Conservation (phyloP, 2,797 vertebrate genomes). For the Myiothlypis chrysogaster region DNA sequence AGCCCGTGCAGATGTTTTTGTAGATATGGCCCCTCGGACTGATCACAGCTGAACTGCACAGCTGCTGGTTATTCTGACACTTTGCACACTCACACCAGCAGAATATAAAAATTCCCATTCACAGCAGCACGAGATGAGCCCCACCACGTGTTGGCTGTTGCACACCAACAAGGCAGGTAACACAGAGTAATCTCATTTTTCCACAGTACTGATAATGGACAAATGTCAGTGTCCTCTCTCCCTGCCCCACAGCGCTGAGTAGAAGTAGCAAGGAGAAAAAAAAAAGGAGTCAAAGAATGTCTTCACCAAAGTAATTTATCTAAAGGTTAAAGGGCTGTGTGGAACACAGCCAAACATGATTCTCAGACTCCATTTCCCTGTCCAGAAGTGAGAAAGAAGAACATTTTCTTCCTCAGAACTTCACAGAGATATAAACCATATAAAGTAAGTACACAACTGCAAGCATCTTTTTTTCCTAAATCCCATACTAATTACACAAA, state of each 20-base stretch:
- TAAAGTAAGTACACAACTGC: neutral
- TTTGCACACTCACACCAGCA: neutral
- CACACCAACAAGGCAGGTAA: neutral
- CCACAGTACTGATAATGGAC: neutral
- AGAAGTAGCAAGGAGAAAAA: neutral
- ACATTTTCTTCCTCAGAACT: neutral
- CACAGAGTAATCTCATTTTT: neutral
- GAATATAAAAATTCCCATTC: neutral
- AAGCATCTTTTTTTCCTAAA: neutral
- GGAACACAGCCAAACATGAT: neutral
- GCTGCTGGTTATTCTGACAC: neutral
- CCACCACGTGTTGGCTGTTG: neutral
- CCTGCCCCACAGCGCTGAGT: accelerated
- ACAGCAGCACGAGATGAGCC: neutral
- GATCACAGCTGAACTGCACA: accelerated
- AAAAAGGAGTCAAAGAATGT: neutral
- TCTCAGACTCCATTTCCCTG: neutral
- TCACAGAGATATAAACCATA: neutral
- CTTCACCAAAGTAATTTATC: neutral
- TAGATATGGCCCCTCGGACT: neutral
- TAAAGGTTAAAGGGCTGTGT: neutral
- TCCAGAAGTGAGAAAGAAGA: neutral
- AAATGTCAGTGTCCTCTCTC: neutral
- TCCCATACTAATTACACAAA: neutral
- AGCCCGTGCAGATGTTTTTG: neutral